Percentiles rank a stretch among this genome's conserved stretches.
These are phyloP conservation scores for Anastrepha ludens DNA, from an alignment of 1,140 invertebrate genomes.

Conservation along the genomic window DNA sequence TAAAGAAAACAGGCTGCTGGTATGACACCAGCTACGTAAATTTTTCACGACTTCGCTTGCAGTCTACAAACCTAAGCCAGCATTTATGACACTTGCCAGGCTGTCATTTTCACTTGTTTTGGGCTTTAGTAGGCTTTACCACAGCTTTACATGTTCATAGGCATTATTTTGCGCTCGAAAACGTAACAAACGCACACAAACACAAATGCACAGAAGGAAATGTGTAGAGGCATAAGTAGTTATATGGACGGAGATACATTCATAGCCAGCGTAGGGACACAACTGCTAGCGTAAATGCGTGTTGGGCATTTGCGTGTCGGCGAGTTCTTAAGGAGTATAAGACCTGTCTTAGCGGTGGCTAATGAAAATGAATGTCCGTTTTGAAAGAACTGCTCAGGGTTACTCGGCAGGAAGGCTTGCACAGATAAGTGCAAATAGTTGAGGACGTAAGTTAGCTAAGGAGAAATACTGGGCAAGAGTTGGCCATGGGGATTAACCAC, in stretches of 20 bases:
- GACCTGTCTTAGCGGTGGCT: background rate
- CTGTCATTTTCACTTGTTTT: slow-evolving; percentile 34
- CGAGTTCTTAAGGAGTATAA: background rate
- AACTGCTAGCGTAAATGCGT: background rate
- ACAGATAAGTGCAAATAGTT: background rate
- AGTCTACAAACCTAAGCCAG: background rate
- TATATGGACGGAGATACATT: background rate
- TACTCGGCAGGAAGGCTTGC: background rate
- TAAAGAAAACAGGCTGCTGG: background rate
- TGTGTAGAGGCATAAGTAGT: background rate
- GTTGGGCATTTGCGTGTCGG: background rate
- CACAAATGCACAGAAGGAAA: background rate
- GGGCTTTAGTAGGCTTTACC: slow-evolving; percentile 34
- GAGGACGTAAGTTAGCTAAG: background rate
- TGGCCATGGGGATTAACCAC: too few species aligned
- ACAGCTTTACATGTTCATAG: slow-evolving; percentile 38
- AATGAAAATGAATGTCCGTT: background rate
- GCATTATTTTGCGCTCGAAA: background rate
- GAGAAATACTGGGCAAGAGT: too few species aligned
- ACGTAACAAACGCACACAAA: background rate
- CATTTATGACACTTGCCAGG: background rate
- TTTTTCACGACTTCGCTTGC: background rate
- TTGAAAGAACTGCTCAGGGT: background rate
- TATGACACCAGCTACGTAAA: background rate
- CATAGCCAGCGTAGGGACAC: background rate